Evolutionary conservation across 2,888 invertebrate genomes (phyloP), one percentile per base, ranked within the genome.

Genomic region (Gandaritis pyraliata): DNA sequence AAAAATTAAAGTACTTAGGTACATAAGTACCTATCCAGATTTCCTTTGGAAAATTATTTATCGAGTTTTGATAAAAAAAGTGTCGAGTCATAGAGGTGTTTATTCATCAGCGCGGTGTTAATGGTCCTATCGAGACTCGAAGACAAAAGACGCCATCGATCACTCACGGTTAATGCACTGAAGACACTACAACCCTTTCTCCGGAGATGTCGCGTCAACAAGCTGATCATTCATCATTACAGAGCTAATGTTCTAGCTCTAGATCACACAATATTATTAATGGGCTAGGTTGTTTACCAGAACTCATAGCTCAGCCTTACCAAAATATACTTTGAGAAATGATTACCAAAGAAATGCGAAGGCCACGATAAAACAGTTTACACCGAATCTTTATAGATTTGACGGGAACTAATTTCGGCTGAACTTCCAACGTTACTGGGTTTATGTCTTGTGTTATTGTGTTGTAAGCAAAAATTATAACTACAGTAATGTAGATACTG

Each of bases 151-250:
- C 29, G 70, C 71, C 84, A 90, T 91, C 91, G 76, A 90, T 91
- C 90, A 90, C 78, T 87, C 81, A 85, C 76, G 69, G 83, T 76
- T 86, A 86, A 87, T 86, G 87, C 80, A 73, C 72, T 69, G 69
- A 73, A 72, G 77, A 81, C 81, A 78, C 80, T 74, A 77, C 81
- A 89, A 89, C 88, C 90, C 89, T 88, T 88, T 85, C 74, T 73
- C 71, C 71, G 68, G 54, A 69, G 71, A 78, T 72, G 74, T 66
- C 64, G 65, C 72, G 53, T 72, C 80, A 73, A 75, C 78, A 75
- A 70, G 67, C 72, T 68, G 69, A 76, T 81, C 81, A 75, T 68
- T 80, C 81, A 77, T 78, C 67, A 70, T 75, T 68, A 70, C 69
- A 59, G 70, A 33, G 53, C n/a, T 15, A n/a, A 58, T 68, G 61